Percentiles rank a stretch among this genome's conserved stretches.
Conservation (phyloP, 2,113 vertebrate genomes). For the Lynx canadensis region DNA sequence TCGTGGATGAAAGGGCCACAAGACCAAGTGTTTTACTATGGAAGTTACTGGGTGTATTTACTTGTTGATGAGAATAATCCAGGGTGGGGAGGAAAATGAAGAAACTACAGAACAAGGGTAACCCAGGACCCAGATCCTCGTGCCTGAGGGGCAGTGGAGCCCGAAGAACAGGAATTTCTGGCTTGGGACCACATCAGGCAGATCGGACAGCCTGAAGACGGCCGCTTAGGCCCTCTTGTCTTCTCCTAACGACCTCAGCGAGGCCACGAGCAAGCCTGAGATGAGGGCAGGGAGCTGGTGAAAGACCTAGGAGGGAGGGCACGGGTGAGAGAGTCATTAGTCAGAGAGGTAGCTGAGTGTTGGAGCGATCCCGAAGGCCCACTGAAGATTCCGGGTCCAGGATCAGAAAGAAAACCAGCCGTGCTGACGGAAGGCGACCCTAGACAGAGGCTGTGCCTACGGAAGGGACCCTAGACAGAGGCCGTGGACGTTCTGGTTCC, state of each 20-base stretch:
- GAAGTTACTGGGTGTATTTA: too few species aligned
- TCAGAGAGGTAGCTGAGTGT: too few species aligned
- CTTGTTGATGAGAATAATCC: too few species aligned
- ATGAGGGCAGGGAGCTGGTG: too few species aligned
- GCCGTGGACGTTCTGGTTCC: too few species aligned
- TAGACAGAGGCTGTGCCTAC: too few species aligned
- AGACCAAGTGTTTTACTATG: background rate
- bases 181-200: background rate
- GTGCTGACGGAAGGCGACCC: background rate
- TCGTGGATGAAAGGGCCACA: background rate
- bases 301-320: background rate
- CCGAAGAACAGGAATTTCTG: background rate
- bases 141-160: rapidly evolving
- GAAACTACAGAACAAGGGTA: background rate
- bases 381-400: too few species aligned
- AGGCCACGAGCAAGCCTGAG: background rate
- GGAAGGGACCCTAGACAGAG: too few species aligned
- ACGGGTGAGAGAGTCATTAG: too few species aligned
- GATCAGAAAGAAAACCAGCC: too few species aligned
- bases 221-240: background rate
- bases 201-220: rapidly evolving
- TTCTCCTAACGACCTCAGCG: background rate
- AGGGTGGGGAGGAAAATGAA: background rate
- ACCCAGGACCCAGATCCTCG: background rate
- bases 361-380: too few species aligned